Percentiles rank a stretch among this genome's conserved stretches.
Conservation (phyloP, 2,797 vertebrate genomes). For the Muscicapa comitata region DNA sequence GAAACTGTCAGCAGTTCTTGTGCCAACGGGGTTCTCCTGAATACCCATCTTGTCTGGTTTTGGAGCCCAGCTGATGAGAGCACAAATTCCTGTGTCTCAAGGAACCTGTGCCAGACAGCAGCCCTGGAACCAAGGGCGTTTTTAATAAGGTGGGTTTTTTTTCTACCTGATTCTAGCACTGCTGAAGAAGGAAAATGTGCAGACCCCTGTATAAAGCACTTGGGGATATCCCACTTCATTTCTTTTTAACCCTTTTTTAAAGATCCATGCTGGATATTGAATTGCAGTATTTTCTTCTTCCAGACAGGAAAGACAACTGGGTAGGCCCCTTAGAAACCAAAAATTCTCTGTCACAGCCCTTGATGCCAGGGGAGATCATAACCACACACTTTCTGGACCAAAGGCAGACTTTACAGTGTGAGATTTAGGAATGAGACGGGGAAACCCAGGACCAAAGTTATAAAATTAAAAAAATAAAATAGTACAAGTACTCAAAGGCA, state of each 20-base stretch:
- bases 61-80: background rate
- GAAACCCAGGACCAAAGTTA: background rate
- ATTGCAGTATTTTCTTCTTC: background rate
- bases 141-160: background rate
- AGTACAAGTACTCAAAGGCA: background rate
- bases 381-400: background rate
- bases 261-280: background rate
- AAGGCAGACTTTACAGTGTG: background rate
- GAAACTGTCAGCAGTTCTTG: background rate
- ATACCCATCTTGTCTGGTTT: background rate
- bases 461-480: background rate
- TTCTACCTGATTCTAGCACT: background rate
- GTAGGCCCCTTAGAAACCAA: background rate
- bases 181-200: background rate
- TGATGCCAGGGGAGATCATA: background rate
- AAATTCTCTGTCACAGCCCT: background rate
- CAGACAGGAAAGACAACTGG: background rate
- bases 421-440: background rate
- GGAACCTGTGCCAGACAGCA: background rate
- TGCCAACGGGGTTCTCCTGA: background rate
- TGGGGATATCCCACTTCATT: background rate
- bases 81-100: background rate
- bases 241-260: background rate
- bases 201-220: background rate
- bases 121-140: background rate